Evolutionary conservation across 2,113 vertebrate species (phyloP), one percentile per base, ranked within the genome.

Genomic region (Tragulus kanchil): DNA sequence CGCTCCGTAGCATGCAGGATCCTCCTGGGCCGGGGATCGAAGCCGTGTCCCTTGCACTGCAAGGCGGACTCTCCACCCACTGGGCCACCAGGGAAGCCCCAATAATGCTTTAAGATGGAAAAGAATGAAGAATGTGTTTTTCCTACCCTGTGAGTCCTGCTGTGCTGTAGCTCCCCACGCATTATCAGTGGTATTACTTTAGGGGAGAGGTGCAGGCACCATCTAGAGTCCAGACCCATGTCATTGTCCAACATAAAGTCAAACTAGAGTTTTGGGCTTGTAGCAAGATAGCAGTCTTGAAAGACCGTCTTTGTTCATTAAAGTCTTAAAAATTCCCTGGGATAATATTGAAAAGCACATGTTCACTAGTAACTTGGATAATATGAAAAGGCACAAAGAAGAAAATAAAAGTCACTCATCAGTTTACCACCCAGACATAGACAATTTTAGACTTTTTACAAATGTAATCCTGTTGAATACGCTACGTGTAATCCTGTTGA

Each of bases 241-340:
- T 73, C 25, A 83, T 52, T 23, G 3, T n/a, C 28, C 78, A 31
- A 77, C 23, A 28, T 91, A 62, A 56, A 28, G 45, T 48, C 65
- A 59, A 42, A 59, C 36, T 45, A 48, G 16, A 79, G 48, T n/a
- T 90, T 45, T 84, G 77, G 88, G 25, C 62, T 73, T 56, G 59
- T 11, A 56, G 42, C 48, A 64, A 59, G 71, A 79, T 1, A 52
- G 25, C 36, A 65, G 16, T 9, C 28, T 82, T 87, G 62, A 94
- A 83, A 77, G 16, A 48, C 0, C 13, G 26, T 58, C 23, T 62
- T 65, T 95, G 61, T 59, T 83, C n/a, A 62, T 48, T 83, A 69
- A 94, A 85, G 45, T 84, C 69, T 94, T 56, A 48, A 23, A 23
- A 85, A n/a, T n/a, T n/a, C n/a, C n/a, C n/a, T n/a, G n/a, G n/a